Conservation (phyloP, 2,888 invertebrate species). For the Drosophila neonasuta region DNA sequence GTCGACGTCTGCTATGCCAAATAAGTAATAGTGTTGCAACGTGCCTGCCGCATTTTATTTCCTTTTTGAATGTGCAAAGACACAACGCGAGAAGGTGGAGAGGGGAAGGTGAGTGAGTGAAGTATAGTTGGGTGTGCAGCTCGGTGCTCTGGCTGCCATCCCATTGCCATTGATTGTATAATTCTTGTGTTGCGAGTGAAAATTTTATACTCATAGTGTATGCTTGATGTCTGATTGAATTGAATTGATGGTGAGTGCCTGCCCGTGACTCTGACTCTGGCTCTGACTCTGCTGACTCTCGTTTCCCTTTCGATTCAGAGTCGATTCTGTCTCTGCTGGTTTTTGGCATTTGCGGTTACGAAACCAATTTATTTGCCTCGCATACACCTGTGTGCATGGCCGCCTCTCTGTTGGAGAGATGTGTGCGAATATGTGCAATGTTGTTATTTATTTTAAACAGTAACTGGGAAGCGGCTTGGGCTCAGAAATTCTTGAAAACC, state of each 20-base stretch:
- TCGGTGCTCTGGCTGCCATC: slow-evolving; percentile 20
- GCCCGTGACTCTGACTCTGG: slow-evolving; percentile 43
- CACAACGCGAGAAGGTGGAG: slow-evolving; percentile 31
- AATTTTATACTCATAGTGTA: slow-evolving; percentile 63
- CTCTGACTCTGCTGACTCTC: slow-evolving; percentile 10
- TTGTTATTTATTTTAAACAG: slow-evolving; percentile 77
- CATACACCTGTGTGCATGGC: slow-evolving; percentile 12
- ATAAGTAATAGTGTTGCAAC: slow-evolving; percentile 80
- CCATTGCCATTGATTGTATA: slow-evolving; percentile 72
- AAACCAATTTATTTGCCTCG: slow-evolving; percentile 80
- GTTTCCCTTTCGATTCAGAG: slow-evolving; percentile 9
- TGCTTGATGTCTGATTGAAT: slow-evolving; percentile 80
- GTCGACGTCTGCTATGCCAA: slow-evolving; percentile 53
- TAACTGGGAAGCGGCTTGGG: slow-evolving; percentile 40
- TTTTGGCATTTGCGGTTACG: slow-evolving; percentile 78
- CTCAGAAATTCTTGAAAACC: slow-evolving; percentile 68
- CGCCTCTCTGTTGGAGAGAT: background rate
- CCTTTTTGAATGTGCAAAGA: slow-evolving; percentile 47
- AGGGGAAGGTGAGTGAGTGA: slow-evolving; percentile 18
- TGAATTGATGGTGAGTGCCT: slow-evolving; percentile 70
- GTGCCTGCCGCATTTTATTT: slow-evolving; percentile 79
- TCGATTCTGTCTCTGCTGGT: slow-evolving; percentile 45
- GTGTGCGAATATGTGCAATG: slow-evolving; percentile 30
- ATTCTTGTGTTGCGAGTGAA: slow-evolving; percentile 72
- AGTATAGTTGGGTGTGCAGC: slow-evolving; percentile 18